Evolutionary conservation across 2,797 vertebrate genomes (phyloP).

Genomic region (Pipistrellus pygmaeus): DNA sequence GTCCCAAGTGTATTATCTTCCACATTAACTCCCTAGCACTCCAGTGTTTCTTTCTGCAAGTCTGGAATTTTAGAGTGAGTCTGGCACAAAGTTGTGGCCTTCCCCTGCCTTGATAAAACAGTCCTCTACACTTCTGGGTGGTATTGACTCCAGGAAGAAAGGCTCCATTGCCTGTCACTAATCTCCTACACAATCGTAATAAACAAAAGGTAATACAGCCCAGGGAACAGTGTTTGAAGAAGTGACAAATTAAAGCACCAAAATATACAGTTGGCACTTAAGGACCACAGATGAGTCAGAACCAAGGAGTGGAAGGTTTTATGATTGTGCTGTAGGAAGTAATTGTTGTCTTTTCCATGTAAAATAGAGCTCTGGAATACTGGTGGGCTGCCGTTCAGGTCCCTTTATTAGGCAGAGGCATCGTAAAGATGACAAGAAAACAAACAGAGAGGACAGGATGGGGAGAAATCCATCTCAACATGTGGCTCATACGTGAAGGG

Average conservation of each 20-base stretch:
- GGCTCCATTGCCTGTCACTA: neutral
- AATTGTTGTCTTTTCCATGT: neutral
- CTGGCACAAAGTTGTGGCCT: neutral
- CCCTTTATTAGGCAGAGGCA: neutral
- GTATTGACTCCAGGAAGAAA: neutral
- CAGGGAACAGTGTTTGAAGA: neutral
- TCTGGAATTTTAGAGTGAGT: neutral
- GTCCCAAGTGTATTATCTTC: neutral
- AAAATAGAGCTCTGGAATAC: neutral
- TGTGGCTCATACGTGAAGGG: neutral
- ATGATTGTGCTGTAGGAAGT: neutral
- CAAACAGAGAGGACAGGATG: neutral
- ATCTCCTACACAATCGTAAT: neutral
- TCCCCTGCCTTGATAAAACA: neutral
- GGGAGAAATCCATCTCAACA: neutral
- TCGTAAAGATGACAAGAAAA: neutral
- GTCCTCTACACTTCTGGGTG: neutral
- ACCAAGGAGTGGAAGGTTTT: neutral
- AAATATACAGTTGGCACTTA: neutral
- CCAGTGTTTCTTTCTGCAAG: neutral
- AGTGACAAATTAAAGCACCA: constrained; percentile 3
- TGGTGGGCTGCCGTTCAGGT: neutral
- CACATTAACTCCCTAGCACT: neutral
- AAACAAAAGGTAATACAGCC: neutral
- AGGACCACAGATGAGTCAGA: neutral